Evolutionary conservation across 2,888 invertebrate species (phyloP).

Genomic region (Megalurothrips usitatus): DNA sequence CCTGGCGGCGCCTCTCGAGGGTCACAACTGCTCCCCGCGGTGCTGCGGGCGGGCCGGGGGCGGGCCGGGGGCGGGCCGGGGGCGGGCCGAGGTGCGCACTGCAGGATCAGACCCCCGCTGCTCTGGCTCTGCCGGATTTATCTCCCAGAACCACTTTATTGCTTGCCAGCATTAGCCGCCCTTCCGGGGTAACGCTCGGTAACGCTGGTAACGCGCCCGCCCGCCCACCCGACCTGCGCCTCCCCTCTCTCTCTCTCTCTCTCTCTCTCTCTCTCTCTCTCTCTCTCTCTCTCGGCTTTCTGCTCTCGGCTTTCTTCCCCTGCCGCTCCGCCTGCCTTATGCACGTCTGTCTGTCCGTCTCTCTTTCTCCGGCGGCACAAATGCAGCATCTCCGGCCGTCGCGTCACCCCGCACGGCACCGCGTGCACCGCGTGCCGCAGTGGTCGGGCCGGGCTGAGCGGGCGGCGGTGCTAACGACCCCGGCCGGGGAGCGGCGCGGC

Average conservation of each 20-base stretch:
- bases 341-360: too few species aligned
- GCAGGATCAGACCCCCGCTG: background rate
- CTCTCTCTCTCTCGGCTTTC: too few species aligned
- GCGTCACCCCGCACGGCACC: too few species aligned
- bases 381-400: too few species aligned
- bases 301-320: too few species aligned
- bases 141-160: slow-evolving; percentile 24
- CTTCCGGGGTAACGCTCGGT: slow-evolving; percentile 13
- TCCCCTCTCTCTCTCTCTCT: too few species aligned
- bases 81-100: slow-evolving; percentile 2
- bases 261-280: too few species aligned
- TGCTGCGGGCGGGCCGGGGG: background rate
- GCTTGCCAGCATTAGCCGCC: background rate
- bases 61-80: background rate
- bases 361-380: slow-evolving; percentile 39
- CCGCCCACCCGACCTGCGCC: too few species aligned
- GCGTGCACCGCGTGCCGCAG: background rate
- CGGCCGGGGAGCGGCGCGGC: slow-evolving; percentile 37
- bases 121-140: background rate
- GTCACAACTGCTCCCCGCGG: background rate
- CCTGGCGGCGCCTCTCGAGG: background rate
- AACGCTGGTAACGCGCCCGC: background rate
- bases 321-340: too few species aligned
- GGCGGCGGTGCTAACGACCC: slow-evolving; percentile 30
- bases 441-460: slow-evolving; percentile 37